Evolutionary conservation across 2,797 vertebrate genomes (phyloP).

Genomic region (Borostomias antarcticus): DNA sequence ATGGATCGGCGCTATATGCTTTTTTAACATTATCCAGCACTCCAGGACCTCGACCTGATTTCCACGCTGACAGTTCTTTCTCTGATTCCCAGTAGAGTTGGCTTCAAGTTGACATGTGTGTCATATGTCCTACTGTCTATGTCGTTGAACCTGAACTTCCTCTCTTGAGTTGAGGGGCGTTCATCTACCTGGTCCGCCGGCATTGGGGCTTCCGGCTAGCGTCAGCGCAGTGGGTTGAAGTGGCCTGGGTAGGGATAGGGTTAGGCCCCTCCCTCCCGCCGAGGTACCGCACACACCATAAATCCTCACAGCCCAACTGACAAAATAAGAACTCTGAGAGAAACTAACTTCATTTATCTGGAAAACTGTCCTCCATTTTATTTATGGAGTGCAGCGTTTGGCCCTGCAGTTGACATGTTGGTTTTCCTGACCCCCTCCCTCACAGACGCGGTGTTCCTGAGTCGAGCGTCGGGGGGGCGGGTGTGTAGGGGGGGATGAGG

Average conservation of each 20-base stretch:
- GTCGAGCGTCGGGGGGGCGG: conserved; percentile 61
- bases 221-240: conserved; percentile 28
- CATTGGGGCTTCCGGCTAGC: no score
- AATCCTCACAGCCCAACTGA: conserved; percentile 62
- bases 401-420: conserved; percentile 4
- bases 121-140: background rate
- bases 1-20: conserved; percentile 4
- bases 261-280: conserved; percentile 34
- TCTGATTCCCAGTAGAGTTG: background rate
- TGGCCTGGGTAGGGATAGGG: conserved; percentile 45
- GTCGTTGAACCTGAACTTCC: background rate
- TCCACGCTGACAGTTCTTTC: background rate
- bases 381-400: conserved; percentile 29
- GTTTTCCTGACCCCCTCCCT: conserved; percentile 20
- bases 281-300: conserved; percentile 41
- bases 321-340: conserved; percentile 58
- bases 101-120: background rate
- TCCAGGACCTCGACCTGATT: conserved; percentile 15
- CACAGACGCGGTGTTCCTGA: conserved; percentile 64
- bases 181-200: no score
- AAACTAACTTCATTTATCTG: conserved; percentile 60
- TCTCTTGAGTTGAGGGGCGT: background rate
- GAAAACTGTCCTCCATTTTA: conserved; percentile 45
- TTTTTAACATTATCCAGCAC: conserved; percentile 24
- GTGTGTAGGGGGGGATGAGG: conserved; percentile 72